Percentiles rank a stretch among this genome's conserved stretches.
Evolutionary conservation across 2,113 vertebrate species (phyloP).

Genomic region (Excalfactoria chinensis): DNA sequence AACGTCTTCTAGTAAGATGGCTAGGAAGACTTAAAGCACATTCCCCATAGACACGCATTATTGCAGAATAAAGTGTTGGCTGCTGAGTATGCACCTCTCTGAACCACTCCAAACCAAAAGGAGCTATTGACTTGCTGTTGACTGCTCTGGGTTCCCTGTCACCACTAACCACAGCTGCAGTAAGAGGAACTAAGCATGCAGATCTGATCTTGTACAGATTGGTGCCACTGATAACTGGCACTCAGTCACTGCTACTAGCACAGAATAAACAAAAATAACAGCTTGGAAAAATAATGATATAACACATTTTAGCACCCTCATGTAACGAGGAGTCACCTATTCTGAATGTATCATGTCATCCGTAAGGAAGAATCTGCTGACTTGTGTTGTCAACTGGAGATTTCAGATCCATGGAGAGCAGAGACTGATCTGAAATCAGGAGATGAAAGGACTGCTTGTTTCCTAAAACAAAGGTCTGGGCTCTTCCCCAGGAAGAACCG

Average conservation of each 20-base stretch:
- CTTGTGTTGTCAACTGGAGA: slow-evolving; percentile 68
- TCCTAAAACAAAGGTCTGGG: slow-evolving; percentile 70
- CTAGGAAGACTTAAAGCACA: background rate
- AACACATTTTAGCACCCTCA: slow-evolving; percentile 26
- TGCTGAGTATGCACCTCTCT: background rate
- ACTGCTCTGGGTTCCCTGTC: background rate
- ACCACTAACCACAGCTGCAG: background rate
- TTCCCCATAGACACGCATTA: background rate
- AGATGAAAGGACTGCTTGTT: slow-evolving; percentile 80
- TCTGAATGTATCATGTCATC: slow-evolving; percentile 66
- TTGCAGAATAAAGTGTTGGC: background rate
- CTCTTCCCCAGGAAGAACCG: slow-evolving; percentile 71
- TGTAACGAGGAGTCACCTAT: slow-evolving; percentile 70
- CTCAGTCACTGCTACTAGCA: slow-evolving; percentile 73
- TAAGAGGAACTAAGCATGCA: slow-evolving; percentile 44
- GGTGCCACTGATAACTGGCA: slow-evolving; percentile 55
- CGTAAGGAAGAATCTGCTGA: slow-evolving; percentile 60
- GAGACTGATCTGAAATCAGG: slow-evolving; percentile 55
- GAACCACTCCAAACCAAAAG: background rate
- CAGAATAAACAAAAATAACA: slow-evolving; percentile 48
- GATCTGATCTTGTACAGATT: slow-evolving; percentile 18
- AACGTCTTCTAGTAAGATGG: background rate
- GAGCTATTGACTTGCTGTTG: background rate
- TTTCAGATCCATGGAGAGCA: slow-evolving; percentile 66
- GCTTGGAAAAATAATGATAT: background rate